A percentile compares a stretch with the other conserved stretches of the same genome.
These are phyloP conservation scores for Amblyjoppa fuscipennis DNA, from an alignment of 2,888 invertebrate genomes.

Conservation along the genomic window DNA sequence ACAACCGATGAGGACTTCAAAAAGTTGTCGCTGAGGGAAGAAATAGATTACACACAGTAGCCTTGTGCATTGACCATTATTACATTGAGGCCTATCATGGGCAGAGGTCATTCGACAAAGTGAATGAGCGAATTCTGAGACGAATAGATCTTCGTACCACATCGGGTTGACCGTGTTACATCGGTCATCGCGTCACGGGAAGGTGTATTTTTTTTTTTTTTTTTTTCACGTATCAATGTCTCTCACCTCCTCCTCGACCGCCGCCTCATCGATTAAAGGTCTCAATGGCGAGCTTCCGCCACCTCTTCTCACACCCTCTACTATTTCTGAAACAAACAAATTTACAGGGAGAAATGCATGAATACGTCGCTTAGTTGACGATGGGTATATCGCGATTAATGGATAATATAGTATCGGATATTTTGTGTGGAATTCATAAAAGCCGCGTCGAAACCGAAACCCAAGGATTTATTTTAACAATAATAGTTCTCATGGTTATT, in stretches of 20 bases:
- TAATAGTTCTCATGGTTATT: neutral
- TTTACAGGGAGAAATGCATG: slow-evolving; percentile 32
- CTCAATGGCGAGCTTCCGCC: slow-evolving; percentile 90
- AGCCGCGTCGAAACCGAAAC: neutral
- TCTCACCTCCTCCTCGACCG: slow-evolving; percentile 88
- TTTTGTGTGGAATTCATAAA: neutral
- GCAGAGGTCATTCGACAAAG: too few relatives aligned
- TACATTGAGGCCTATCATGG: too few relatives aligned
- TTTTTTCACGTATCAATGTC: neutral
- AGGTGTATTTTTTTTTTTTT: too few relatives aligned
- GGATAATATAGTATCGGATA: neutral
- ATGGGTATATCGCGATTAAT: neutral
- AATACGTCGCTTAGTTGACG: slow-evolving; percentile 19
- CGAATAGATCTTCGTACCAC: too few relatives aligned
- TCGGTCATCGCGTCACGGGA: too few relatives aligned
- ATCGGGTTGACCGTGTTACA: too few relatives aligned
- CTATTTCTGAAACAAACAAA: slow-evolving; percentile 89
- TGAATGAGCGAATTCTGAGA: too few relatives aligned
- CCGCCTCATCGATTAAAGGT: slow-evolving; percentile 90
- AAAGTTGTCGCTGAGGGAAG: too few relatives aligned
- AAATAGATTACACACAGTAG: too few relatives aligned
- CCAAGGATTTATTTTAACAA: neutral
- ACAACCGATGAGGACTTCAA: too few relatives aligned
- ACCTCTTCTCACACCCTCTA: slow-evolving; percentile 90
- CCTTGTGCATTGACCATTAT: too few relatives aligned